These are phyloP conservation scores for Nothocercus nigrocapillus DNA, from an alignment of 2,113 vertebrate genomes.

Conservation along the genomic window DNA sequence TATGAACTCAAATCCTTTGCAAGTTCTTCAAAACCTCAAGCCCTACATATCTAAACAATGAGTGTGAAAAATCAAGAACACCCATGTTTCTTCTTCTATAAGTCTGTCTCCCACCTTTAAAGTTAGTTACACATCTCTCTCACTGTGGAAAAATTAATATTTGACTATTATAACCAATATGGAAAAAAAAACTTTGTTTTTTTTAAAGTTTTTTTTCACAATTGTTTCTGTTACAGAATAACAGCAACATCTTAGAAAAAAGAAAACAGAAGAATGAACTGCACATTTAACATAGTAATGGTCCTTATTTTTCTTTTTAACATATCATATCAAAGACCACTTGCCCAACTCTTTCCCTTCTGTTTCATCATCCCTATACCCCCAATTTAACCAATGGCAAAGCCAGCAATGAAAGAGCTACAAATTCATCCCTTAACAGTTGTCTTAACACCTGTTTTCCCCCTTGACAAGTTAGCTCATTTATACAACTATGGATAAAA, in stretches of 20 bases:
- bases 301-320: not conserved
- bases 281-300: not conserved
- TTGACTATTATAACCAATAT: not conserved
- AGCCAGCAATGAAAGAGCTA: not conserved
- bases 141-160: not conserved
- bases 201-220: not conserved
- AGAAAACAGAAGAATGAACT: not conserved
- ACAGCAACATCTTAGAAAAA: not conserved
- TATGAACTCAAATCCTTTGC: not conserved
- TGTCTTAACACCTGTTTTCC: not conserved
- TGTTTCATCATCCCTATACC: not conserved
- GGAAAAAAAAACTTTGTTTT: rapidly evolving
- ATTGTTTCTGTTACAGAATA: not conserved
- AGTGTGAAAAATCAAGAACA: not conserved
- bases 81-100: not conserved
- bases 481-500: not conserved
- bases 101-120: not conserved
- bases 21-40: not conserved
- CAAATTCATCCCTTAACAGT: not conserved
- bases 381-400: not conserved
- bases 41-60: rapidly evolving
- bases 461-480: not conserved
- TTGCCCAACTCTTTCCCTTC: not conserved
- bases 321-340: not conserved
- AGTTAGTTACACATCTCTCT: not conserved